A percentile compares a stretch with the other conserved stretches of the same genome.
Conservation (phyloP, 2,888 invertebrate species). For the Amphipyra berbera region DNA sequence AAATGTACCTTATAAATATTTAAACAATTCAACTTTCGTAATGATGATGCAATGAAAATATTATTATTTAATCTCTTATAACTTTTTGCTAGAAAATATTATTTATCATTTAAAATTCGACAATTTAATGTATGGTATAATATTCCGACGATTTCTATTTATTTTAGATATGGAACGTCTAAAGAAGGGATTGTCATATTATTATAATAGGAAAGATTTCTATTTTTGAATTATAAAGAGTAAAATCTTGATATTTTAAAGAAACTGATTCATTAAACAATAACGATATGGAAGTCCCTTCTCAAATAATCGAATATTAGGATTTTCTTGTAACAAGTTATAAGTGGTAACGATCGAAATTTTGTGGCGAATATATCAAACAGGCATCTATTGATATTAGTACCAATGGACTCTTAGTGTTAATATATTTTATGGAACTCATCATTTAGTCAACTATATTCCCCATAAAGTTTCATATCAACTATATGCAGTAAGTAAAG, state of each 20-base stretch:
- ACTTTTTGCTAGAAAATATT: constrained; percentile 40
- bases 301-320: not conserved
- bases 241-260: not conserved
- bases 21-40: constrained; percentile 12
- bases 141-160: constrained; percentile 5
- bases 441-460: constrained; percentile 10
- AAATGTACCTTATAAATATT: no score
- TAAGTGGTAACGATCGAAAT: constrained; percentile 10
- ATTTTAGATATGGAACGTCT: constrained; percentile 3
- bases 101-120: constrained; percentile 4
- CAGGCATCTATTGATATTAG: constrained; percentile 18
- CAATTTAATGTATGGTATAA: not conserved
- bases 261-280: not conserved
- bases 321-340: constrained; percentile 32
- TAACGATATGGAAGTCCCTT: not conserved
- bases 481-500: constrained; percentile 18
- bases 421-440: constrained; percentile 11
- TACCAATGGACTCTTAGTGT: constrained; percentile 5
- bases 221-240: constrained; percentile 14
- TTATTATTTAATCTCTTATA: constrained; percentile 22
- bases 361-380: constrained; percentile 21
- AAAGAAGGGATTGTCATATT: not conserved
- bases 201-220: not conserved
- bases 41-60: constrained; percentile 12
- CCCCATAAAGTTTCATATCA: constrained; percentile 19